Evolutionary conservation across 1,140 invertebrate genomes (phyloP).

Genomic region (Drosophila sechellia): DNA sequence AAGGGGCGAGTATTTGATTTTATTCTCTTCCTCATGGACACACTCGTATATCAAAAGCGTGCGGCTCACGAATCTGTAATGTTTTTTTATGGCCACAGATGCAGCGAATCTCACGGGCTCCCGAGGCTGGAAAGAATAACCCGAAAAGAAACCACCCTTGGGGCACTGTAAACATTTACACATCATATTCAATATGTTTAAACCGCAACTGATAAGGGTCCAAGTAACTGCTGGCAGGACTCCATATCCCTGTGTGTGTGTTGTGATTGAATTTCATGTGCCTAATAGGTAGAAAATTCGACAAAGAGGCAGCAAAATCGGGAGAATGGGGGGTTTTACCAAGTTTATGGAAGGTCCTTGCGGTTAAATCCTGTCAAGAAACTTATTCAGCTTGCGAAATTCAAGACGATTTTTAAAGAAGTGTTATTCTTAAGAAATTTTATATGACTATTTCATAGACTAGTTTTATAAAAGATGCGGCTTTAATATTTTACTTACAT

Average conservation of each 20-base stretch:
- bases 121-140: conserved; percentile 4
- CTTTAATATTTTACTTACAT: not conserved
- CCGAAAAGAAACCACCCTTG: conserved; percentile 19
- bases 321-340: not conserved
- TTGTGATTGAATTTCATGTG: conserved; percentile 82
- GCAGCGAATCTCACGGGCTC: conserved; percentile 60
- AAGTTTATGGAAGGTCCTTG: conserved; percentile 14
- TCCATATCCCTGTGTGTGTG: conserved; percentile 11
- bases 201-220: conserved; percentile 76
- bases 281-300: conserved; percentile 80
- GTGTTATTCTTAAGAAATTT: too few relatives aligned
- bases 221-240: conserved; percentile 41
- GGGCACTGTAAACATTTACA: conserved; percentile 53
- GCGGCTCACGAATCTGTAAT: conserved; percentile 49
- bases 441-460: too few relatives aligned
- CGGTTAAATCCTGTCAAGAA: not conserved
- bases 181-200: conserved; percentile 78
- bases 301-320: conserved; percentile 48
- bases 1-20: conserved; percentile 44
- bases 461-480: not conserved
- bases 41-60: conserved; percentile 42
- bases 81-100: conserved; percentile 53
- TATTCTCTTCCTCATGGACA: conserved; percentile 49
- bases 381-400: not conserved
- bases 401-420: not conserved